Conservation (phyloP, 2,888 invertebrate genomes). For the Leptogaster cylindrica region DNA sequence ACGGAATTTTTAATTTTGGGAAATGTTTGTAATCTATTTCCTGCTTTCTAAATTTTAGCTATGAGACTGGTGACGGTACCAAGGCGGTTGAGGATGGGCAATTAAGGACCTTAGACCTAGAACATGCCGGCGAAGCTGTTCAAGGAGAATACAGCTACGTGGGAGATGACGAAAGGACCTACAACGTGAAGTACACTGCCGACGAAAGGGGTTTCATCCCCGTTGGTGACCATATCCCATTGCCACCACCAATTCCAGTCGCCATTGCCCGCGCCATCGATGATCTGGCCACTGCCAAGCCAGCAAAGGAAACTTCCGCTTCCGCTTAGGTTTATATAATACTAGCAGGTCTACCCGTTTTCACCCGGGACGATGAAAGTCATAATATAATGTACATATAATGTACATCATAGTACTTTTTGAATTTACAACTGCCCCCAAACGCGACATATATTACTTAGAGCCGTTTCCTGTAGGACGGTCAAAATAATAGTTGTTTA, state of each 20-base stretch:
- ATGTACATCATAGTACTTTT: too few species aligned
- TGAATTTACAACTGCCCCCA: too few species aligned
- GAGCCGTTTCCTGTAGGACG: too few species aligned
- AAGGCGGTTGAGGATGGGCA: slow-evolving; percentile 67
- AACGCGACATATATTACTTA: too few species aligned
- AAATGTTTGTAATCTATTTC: neutral
- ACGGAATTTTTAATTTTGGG: too few species aligned
- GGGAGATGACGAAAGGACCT: slow-evolving; percentile 60
- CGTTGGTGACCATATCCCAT: slow-evolving; percentile 60
- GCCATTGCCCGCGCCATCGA: slow-evolving; percentile 65
- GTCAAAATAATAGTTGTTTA: too few species aligned
- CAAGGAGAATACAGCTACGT: slow-evolving; percentile 68
- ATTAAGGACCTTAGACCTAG: slow-evolving; percentile 63
- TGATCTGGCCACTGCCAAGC: slow-evolving; percentile 59
- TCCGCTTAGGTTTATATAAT: too few species aligned
- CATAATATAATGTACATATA: too few species aligned
- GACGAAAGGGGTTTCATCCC: slow-evolving; percentile 63
- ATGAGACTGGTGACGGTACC: slow-evolving; percentile 69
- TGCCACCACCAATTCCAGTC: slow-evolving; percentile 63
- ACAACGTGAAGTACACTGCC: slow-evolving; percentile 62
- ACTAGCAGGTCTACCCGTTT: too few species aligned
- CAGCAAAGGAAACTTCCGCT: slow-evolving; percentile 33
- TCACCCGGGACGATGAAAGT: too few species aligned
- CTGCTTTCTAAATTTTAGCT: too few species aligned
- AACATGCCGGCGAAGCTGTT: slow-evolving; percentile 66